A percentile compares a stretch with the other conserved stretches of the same genome.
phyloP scores from a whole-genome alignment of 2,113 vertebrate genomes.

The Phyllopteryx taeniolatus region DNA sequence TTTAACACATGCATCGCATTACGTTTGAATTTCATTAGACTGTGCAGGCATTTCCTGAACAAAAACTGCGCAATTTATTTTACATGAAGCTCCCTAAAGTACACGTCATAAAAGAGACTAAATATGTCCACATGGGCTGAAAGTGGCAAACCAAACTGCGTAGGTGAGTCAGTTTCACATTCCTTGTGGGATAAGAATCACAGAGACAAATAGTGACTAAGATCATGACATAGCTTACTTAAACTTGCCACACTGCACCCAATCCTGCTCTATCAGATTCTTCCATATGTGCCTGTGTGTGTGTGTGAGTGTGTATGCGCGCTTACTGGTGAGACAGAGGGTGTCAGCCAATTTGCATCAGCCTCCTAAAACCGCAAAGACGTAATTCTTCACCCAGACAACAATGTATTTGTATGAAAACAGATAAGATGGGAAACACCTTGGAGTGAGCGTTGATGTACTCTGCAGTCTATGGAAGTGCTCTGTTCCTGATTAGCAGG shows the following conservation, averaged over 20 bases:
- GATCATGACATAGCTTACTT: slow-evolving; percentile 40
- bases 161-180: slow-evolving; percentile 41
- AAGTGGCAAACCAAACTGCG: slow-evolving; percentile 18
- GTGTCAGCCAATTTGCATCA: slow-evolving; percentile 53
- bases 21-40: too few relatives aligned
- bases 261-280: slow-evolving; percentile 43
- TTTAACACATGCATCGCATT: background rate
- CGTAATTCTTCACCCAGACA: background rate
- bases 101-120: background rate
- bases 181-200: slow-evolving; percentile 33
- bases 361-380: slow-evolving; percentile 45
- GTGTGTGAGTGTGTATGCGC: slow-evolving; percentile 2
- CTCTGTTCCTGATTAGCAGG: slow-evolving; percentile 48
- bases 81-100: slow-evolving; percentile 1
- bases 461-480: slow-evolving; percentile 35
- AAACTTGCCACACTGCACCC: slow-evolving; percentile 25
- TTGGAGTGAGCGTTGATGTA: slow-evolving; percentile 8
- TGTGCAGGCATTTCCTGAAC: background rate
- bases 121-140: slow-evolving; percentile 22
- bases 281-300: slow-evolving; percentile 15
- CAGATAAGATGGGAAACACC: slow-evolving; percentile 32
- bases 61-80: background rate
- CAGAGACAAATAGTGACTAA: slow-evolving; percentile 31
- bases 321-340: slow-evolving; percentile 10
- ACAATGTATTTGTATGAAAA: slow-evolving; percentile 8